A percentile compares a stretch with the other conserved stretches of the same genome.
Evolutionary conservation across 2,888 invertebrate genomes (phyloP).

Genomic region (Brachyptera risi): DNA sequence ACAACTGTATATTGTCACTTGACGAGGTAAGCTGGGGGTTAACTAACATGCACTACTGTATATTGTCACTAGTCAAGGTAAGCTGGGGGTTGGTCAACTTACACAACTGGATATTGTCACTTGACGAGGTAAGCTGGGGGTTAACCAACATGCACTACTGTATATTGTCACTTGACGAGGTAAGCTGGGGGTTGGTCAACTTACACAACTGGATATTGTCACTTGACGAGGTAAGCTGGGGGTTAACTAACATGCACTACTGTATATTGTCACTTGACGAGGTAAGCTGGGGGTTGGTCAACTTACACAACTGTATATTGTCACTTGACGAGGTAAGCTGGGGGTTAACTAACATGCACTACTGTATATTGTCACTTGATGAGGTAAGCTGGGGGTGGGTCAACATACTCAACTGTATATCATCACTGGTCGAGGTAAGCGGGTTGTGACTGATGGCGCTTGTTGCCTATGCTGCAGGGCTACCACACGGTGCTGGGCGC

Average conservation of each 20-base stretch:
- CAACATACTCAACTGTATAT: slow-evolving; percentile 51
- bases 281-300: slow-evolving; percentile 34
- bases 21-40: not conserved
- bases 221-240: not conserved
- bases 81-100: slow-evolving; percentile 44
- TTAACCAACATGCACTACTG: slow-evolving; percentile 51
- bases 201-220: slow-evolving; percentile 51
- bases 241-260: slow-evolving; percentile 49
- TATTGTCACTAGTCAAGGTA: slow-evolving; percentile 36
- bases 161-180: slow-evolving; percentile 40
- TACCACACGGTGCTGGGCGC: slow-evolving; percentile 24
- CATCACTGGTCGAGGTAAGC: not conserved
- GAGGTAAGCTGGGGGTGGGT: not conserved
- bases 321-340: not conserved
- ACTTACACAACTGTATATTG: slow-evolving; percentile 50
- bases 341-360: slow-evolving; percentile 48
- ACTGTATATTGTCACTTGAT: slow-evolving; percentile 46
- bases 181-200: slow-evolving; percentile 39
- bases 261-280: slow-evolving; percentile 46
- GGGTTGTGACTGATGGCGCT: no score
- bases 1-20: slow-evolving; percentile 50
- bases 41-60: slow-evolving; percentile 50
- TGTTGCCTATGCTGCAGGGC: no score
- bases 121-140: not conserved
- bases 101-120: slow-evolving; percentile 50